phyloP scores from a whole-genome alignment of 1,140 invertebrate species.

The Heliconius hermathena region DNA sequence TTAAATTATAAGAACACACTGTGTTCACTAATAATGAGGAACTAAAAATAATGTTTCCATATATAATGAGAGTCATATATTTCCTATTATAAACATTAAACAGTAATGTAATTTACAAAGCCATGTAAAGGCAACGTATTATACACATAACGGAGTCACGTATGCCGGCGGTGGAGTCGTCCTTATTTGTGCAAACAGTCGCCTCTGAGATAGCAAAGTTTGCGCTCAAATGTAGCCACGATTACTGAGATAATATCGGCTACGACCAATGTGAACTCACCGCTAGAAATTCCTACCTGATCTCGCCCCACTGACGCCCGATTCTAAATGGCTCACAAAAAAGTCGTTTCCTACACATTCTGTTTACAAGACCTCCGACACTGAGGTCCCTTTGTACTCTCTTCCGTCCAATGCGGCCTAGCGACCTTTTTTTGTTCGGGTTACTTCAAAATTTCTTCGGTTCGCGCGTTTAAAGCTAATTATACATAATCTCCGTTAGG shows the following conservation, averaged over 20 bases:
- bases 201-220: conserved; percentile 66
- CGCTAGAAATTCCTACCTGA: conserved; percentile 70
- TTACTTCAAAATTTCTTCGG: conserved; percentile 54
- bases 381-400: conserved; percentile 67
- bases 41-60: neutral
- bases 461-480: conserved; percentile 61
- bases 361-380: conserved; percentile 79
- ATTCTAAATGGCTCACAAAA: conserved; percentile 64
- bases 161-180: conserved; percentile 54
- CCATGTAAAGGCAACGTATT: conserved; percentile 45
- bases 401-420: conserved; percentile 51
- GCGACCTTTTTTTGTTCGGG: conserved; percentile 73
- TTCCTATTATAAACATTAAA: conserved; percentile 13
- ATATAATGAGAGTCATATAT: neutral
- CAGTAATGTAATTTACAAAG: conserved; percentile 17
- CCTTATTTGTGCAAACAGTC: conserved; percentile 75
- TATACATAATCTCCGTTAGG: conserved; percentile 53
- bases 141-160: conserved; percentile 53
- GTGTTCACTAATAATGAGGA: neutral
- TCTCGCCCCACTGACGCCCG: conserved; percentile 63
- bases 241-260: conserved; percentile 60
- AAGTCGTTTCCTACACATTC: conserved; percentile 74
- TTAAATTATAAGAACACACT: neutral
- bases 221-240: conserved; percentile 64
- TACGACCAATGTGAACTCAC: conserved; percentile 49